Percentiles rank a stretch among this genome's conserved stretches.
These are phyloP conservation scores for Melieria crassipennis DNA, from an alignment of 2,888 invertebrate genomes.

Conservation along the genomic window DNA sequence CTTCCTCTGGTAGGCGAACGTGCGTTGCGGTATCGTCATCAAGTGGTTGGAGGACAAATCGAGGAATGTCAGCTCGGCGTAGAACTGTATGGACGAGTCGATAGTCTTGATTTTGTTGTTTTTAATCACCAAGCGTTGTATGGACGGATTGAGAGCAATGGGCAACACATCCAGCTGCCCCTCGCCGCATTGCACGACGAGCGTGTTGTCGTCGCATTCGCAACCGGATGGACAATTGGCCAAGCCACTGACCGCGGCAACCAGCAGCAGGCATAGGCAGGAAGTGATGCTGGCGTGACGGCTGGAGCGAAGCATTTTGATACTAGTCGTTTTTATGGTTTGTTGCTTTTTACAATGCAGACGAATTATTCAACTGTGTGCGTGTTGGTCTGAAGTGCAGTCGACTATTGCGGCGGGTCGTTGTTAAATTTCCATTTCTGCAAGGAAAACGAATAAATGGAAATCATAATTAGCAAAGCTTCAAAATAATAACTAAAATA, in stretches of 20 bases:
- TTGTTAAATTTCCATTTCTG: too few relatives aligned
- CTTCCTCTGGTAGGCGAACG: conserved; percentile 84
- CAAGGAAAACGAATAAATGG: too few relatives aligned
- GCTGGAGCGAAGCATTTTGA: conserved; percentile 30
- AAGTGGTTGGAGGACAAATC: conserved; percentile 87
- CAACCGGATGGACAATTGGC: conserved; percentile 87
- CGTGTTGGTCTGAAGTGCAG: too few relatives aligned
- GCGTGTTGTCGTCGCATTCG: conserved; percentile 88
- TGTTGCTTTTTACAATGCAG: neutral
- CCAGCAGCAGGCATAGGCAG: conserved; percentile 22
- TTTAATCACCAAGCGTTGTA: conserved; percentile 83
- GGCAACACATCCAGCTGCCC: conserved; percentile 90
- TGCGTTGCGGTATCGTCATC: conserved; percentile 81
- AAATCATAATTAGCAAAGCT: too few relatives aligned
- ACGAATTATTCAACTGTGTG: neutral
- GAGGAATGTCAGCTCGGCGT: conserved; percentile 83
- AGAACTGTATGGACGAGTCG: conserved; percentile 89
- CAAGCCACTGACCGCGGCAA: conserved; percentile 53
- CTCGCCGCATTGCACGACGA: conserved; percentile 86
- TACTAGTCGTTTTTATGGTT: neutral
- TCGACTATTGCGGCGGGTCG: too few relatives aligned
- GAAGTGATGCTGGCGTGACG: neutral
- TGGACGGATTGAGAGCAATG: conserved; percentile 90
- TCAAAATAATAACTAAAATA: too few relatives aligned
- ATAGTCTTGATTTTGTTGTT: conserved; percentile 89